Evolutionary conservation across 2,888 invertebrate genomes (phyloP), one percentile per base, ranked within the genome.

Genomic region (Tetheella fluctuosa): DNA sequence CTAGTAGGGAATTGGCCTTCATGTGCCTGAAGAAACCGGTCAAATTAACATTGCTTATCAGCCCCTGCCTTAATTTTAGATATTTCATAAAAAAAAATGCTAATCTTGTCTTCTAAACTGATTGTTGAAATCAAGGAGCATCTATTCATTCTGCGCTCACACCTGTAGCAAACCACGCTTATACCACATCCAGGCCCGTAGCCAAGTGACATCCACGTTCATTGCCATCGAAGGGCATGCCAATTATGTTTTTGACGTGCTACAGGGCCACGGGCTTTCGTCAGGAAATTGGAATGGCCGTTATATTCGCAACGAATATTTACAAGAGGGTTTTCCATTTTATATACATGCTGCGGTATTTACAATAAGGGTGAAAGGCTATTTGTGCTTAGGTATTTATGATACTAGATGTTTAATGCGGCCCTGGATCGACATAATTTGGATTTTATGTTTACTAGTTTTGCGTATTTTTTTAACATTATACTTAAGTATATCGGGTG

Each of bases 201-300:
- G 53, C n/a, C 6, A 59, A 20, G 48, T 48, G 1, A 71, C 13
- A 57, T 71, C 80, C 23, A 0, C 56, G 71, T 56, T 62, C 63
- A 64, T 65, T 62, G 65, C 60, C 70, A 64, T 69, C 68, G 80
- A 83, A 85, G 87, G 86, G 88, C 82, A 84, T 76, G 84, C 86
- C 89, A 90, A 90, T 90, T 90, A 91, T 88, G 88, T 88, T 89
- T 87, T 86, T 88, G 89, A 89, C 88, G 85, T 80, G 68, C 68
- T 62, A 62, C 71, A 67, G 60, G 74, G 69, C 60, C 60, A 65
- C 63, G 71, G 73, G 78, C 77, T 79, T 80, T 79, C 77, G 80
- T 73, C 73, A 76, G 79, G 79, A 88, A 84, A 89, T 88, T 84
- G 84, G 82, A 83, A 82, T 82, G 75, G 79, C 79, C 78, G 71